Evolutionary conservation across 2,888 invertebrate species (phyloP), one percentile per base, ranked within the genome.

Genomic region (Tachina fera): DNA sequence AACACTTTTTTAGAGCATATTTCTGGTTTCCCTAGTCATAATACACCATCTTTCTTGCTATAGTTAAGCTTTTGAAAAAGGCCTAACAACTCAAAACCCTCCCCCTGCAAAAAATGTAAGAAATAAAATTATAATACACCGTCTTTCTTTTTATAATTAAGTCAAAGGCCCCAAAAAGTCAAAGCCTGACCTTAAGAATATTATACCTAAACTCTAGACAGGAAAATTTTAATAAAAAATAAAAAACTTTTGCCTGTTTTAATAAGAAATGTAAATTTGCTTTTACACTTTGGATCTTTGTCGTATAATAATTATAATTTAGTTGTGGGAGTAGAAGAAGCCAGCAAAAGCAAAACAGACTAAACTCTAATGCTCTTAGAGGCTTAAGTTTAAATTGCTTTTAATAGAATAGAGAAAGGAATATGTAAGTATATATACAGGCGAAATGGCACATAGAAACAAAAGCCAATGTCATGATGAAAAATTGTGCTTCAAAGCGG

Each of bases 221-320:
- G 53, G 45, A 68, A 81, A 81, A 75, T 39, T 80, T 1, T 68
- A 67, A 80, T 49, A 16, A 43, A 31, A 31, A 16, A 65, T 67
- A 81, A 74, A 9, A 65, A 58, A 63, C 56, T 47, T 67, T 6
- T 61, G 31, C 47, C 61, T 49, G 47, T 14, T 49, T 68, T 72
- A 81, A 84, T 81, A 61, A 70, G 47, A 77, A 84, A 81, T 72
- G 84, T 77, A 84, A 84, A 84, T 81, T 81, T 84, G 53, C 68
- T 65, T 72, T 65, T 67, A 80, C 76, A 80, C 76, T 67, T 53
- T 53, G 51, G 11, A 75, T 81, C 68, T 68, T 45, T 58, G 60
- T 60, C 45, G 14, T 67, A 14, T 16, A 56, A 43, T 53, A 9
- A 56, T 19, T 60, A 51, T 58, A 9, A n/a, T 67, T 60, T 58